These are phyloP conservation scores for Ichneumoninae sp. DNA, from an alignment of 2,888 invertebrate species.

Conservation along the genomic window DNA sequence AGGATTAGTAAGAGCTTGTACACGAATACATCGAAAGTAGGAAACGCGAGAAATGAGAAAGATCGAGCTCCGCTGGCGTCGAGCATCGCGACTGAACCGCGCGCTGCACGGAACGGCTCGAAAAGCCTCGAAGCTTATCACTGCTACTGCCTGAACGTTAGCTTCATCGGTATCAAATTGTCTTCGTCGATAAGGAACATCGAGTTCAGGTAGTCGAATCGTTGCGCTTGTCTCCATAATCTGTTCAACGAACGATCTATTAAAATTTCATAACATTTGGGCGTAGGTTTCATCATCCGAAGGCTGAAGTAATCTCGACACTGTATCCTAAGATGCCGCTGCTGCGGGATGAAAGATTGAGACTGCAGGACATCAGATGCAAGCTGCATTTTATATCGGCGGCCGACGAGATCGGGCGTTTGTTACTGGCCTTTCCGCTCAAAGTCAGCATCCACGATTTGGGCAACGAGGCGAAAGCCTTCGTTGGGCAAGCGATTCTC, in stretches of 20 bases:
- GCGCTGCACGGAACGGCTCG: conserved; percentile 56
- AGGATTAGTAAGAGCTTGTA: conserved; percentile 44
- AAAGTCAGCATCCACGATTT: conserved; percentile 79
- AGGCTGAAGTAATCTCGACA: conserved; percentile 78
- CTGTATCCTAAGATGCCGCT: conserved; percentile 73
- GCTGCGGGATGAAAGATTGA: conserved; percentile 72
- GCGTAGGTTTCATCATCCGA: conserved; percentile 82
- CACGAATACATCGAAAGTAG: conserved; percentile 54
- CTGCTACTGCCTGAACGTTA: conserved; percentile 78
- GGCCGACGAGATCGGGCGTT: conserved; percentile 77
- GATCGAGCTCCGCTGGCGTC: conserved; percentile 33
- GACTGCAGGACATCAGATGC: conserved; percentile 78
- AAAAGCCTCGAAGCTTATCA: conserved; percentile 76
- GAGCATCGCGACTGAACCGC: conserved; percentile 52
- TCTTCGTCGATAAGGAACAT: conserved; percentile 73
- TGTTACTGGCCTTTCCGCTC: conserved; percentile 79
- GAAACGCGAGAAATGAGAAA: conserved; percentile 22
- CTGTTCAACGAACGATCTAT: background rate
- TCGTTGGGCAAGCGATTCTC: conserved; percentile 75
- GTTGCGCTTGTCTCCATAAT: background rate
- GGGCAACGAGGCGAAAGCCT: conserved; percentile 69
- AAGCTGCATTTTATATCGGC: conserved; percentile 82
- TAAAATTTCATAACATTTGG: background rate
- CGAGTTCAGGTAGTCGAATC: conserved; percentile 78
- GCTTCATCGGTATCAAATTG: conserved; percentile 75